phyloP scores from a whole-genome alignment of 2,888 invertebrate species.

The Caenorhabditis zanzibari region DNA sequence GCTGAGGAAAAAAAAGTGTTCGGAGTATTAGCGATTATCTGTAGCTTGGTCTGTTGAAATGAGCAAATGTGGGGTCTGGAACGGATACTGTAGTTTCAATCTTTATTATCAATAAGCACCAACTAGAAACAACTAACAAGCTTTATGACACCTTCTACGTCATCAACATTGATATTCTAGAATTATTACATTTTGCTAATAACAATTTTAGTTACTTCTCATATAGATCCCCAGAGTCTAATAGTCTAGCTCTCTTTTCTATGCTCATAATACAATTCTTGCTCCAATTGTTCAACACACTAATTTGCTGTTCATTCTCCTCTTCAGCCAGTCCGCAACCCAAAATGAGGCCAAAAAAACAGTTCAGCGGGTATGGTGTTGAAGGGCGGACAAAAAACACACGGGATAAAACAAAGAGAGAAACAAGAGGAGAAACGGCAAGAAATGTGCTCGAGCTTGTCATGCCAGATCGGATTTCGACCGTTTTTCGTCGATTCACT shows the following conservation, averaged over 20 bases:
- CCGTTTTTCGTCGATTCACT: slow-evolving; percentile 28
- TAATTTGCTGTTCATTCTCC: slow-evolving; percentile 56
- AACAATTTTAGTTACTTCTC: too few species aligned
- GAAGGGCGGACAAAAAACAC: slow-evolving; percentile 25
- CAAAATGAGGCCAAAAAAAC: slow-evolving; percentile 27
- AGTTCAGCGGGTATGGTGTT: slow-evolving; percentile 18
- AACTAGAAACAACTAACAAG: too few species aligned
- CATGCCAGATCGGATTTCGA: slow-evolving; percentile 65
- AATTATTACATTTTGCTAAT: not conserved
- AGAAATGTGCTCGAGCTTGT: slow-evolving; percentile 58
- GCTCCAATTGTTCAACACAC: slow-evolving; percentile 7
- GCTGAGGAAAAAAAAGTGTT: too few species aligned
- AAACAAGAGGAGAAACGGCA: not conserved
- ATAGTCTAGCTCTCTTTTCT: slow-evolving; percentile 3
- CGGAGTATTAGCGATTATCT: too few species aligned
- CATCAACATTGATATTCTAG: not conserved
- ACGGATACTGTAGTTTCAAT: too few species aligned
- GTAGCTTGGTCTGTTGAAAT: too few species aligned
- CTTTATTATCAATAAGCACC: too few species aligned
- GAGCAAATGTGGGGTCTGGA: too few species aligned
- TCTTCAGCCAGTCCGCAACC: slow-evolving; percentile 57
- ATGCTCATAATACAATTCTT: not conserved
- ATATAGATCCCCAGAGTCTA: not conserved
- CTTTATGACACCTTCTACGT: not conserved
- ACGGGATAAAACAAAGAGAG: slow-evolving; percentile 62